Conservation (phyloP, 2,888 invertebrate genomes). For the Zaprionus bogoriensis region DNA sequence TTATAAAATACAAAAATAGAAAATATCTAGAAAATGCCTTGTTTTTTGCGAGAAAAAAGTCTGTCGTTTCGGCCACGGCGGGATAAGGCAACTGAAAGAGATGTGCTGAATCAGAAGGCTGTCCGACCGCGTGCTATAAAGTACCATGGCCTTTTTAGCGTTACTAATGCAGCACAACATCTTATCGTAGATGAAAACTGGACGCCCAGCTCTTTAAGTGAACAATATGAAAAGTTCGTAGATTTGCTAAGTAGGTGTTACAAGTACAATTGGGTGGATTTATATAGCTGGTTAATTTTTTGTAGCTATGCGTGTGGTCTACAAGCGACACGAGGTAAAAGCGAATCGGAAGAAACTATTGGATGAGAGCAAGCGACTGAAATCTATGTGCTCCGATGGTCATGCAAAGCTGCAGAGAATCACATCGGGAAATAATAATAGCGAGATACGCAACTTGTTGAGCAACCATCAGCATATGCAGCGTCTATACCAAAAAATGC, state of each 20-base stretch:
- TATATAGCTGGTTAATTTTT: background rate
- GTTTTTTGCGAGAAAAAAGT: background rate
- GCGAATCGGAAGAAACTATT: constrained; percentile 57
- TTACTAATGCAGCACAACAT: constrained; percentile 76
- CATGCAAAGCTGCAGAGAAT: constrained; percentile 75
- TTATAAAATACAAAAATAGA: background rate
- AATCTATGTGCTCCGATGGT: constrained; percentile 74
- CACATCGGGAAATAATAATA: constrained; percentile 69
- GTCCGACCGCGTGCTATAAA: constrained; percentile 73
- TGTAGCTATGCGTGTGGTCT: constrained; percentile 68
- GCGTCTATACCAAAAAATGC: constrained; percentile 80
- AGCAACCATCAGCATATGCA: constrained; percentile 79
- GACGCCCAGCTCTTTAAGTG: constrained; percentile 73
- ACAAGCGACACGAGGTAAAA: constrained; percentile 66
- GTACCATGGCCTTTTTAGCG: constrained; percentile 80
- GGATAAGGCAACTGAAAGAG: constrained; percentile 23
- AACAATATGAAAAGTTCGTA: constrained; percentile 75
- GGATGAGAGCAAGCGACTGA: constrained; percentile 56
- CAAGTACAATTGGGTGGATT: background rate
- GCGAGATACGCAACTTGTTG: constrained; percentile 77
- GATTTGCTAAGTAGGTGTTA: constrained; percentile 77
- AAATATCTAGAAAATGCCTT: constrained; percentile 3
- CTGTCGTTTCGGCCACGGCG: constrained; percentile 1
- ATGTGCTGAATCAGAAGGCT: constrained; percentile 64
- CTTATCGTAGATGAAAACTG: constrained; percentile 79